Conservation (phyloP, 2,797 vertebrate species). For the Falco biarmicus region DNA sequence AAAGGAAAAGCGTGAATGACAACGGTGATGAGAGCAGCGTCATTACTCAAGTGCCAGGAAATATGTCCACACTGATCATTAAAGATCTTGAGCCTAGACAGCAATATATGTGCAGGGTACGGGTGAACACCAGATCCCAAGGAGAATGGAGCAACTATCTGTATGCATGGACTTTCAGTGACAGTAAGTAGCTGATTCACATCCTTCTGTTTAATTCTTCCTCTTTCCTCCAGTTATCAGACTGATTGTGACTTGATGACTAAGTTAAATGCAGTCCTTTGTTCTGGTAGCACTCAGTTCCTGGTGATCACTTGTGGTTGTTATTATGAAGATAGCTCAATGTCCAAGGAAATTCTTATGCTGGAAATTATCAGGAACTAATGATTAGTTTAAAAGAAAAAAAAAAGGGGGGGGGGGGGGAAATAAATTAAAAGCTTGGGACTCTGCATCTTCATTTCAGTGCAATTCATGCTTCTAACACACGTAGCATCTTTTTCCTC, state of each 20-base stretch:
- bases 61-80: constrained; percentile 77
- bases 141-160: constrained; percentile 83
- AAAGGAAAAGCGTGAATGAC: constrained; percentile 73
- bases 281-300: neutral
- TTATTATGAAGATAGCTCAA: neutral
- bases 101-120: constrained; percentile 83
- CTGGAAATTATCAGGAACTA: neutral
- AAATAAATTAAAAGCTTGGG: neutral
- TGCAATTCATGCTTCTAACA: neutral
- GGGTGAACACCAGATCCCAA: constrained; percentile 79
- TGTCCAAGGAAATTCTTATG: neutral
- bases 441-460: neutral
- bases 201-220: neutral
- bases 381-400: neutral
- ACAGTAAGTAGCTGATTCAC: constrained; percentile 78
- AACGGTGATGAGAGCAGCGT: constrained; percentile 52
- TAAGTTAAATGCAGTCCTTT: neutral
- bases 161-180: constrained; percentile 86
- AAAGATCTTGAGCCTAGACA: constrained; percentile 80
- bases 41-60: constrained; percentile 74
- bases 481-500: neutral
- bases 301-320: neutral
- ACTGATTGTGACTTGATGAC: neutral
- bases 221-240: neutral
- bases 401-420: too few species aligned